Conservation (phyloP, 53 echinoderm and acorn worm genomes). For the Actinopyga echinites region DNA sequence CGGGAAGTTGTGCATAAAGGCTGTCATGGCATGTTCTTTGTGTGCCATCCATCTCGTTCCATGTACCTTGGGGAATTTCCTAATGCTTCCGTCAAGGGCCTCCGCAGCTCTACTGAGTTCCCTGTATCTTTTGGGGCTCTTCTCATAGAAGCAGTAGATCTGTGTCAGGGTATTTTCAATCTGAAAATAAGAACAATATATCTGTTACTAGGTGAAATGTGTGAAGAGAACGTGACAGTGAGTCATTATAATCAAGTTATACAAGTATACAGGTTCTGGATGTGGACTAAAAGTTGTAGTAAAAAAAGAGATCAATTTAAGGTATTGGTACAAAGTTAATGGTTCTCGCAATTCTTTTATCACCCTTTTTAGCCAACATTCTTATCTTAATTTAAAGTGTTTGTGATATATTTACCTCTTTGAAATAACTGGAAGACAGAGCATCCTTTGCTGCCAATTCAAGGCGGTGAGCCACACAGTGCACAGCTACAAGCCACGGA, state of each 20-base stretch:
- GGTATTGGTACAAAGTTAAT: too few relatives aligned
- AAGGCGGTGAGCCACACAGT: neutral
- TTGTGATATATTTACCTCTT: neutral
- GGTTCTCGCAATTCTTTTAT: too few relatives aligned
- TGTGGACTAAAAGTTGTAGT: too few relatives aligned
- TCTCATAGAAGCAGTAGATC: neutral
- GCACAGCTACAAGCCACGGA: neutral
- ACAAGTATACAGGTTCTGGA: too few relatives aligned
- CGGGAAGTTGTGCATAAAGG: neutral
- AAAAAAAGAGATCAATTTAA: too few relatives aligned
- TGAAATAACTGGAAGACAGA: neutral
- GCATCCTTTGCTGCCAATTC: neutral
- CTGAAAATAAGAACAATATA: neutral
- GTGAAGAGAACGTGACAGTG: too few relatives aligned
- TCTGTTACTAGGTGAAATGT: too few relatives aligned
- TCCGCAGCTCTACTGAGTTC: neutral
- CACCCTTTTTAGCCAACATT: too few relatives aligned
- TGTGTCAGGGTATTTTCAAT: neutral
- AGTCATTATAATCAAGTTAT: too few relatives aligned
- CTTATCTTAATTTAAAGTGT: too few relatives aligned
- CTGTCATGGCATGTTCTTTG: neutral
- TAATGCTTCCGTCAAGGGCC: neutral
- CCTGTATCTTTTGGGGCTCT: neutral
- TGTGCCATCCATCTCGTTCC: neutral
- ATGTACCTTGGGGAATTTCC: neutral